A percentile compares a stretch with the other conserved stretches of the same genome.
Evolutionary conservation across 2,113 vertebrate genomes (phyloP).

Genomic region (Ramphastos sulfuratus): DNA sequence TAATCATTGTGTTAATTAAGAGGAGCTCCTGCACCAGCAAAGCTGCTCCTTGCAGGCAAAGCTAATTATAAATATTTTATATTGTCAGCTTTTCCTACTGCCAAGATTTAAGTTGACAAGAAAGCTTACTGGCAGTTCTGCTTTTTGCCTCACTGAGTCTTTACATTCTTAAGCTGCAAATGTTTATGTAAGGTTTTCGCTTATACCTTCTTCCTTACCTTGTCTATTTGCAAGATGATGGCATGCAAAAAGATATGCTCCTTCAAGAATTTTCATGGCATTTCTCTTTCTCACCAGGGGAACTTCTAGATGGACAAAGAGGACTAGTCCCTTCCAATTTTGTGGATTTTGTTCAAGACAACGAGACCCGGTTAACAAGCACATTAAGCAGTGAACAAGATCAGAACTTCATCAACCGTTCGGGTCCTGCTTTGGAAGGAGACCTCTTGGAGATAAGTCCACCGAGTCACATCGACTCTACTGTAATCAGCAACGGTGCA

Average conservation of each 20-base stretch:
- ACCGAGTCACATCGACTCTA: constrained; percentile 56
- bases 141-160: background rate
- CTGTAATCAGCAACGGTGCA: constrained; percentile 79
- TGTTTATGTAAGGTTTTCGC: background rate
- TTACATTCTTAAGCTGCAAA: background rate
- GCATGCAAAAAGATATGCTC: rapidly evolving
- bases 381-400: constrained; percentile 82
- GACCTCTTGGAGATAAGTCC: constrained; percentile 77
- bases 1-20: constrained; percentile 37
- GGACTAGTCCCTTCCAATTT: constrained; percentile 98
- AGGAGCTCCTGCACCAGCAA: constrained; percentile 26
- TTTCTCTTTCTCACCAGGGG: constrained; percentile 76
- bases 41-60: background rate
- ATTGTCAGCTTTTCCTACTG: constrained; percentile 29
- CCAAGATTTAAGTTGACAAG: background rate
- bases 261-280: background rate
- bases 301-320: constrained; percentile 93
- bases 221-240: background rate
- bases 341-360: constrained; percentile 93
- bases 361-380: constrained; percentile 73
- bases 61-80: constrained; percentile 37
- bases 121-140: background rate
- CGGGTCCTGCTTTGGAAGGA: constrained; percentile 19
- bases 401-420: constrained; percentile 78
- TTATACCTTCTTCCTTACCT: background rate